Base-by-base conservation (phyloP, 53 echinoderm and acorn worm genomes). In the Mesocentrotus franciscanus region DNA sequence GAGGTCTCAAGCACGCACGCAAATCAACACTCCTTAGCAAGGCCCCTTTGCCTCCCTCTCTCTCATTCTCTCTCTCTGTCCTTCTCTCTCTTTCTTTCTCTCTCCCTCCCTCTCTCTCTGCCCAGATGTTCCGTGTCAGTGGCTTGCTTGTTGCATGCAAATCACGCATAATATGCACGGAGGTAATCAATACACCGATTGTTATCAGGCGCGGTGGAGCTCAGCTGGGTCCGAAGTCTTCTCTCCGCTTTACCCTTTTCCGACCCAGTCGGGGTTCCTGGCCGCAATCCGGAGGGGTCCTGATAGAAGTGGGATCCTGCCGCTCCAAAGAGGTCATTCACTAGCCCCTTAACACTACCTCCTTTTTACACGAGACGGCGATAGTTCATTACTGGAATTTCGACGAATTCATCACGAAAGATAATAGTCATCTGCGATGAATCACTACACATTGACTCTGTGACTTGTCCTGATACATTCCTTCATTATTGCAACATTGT, bases 81-180 rank as follows among this genome's bases (percentile, higher is more conserved):
- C 57, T 60, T 89, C 15, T 90, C 60, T 59, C 29, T 90, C 60
- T 60, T 14, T 57, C 56, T 85, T 8, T 56, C 60, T 60, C 90
- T 90, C 60, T 60, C 60, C 7, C 90, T 10, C 89, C 9, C 60
- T 27, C 90, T 90, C 90, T 24, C 92, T 35, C 33, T 60, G 95
- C 91, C 96, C 96, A 96, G 96, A 96, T 96, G 96, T 96, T 96
- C 85, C 61, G 92, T 90, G 91, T 90, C 92, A 91, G 71, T 33
- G 95, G 85, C 83, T 81, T 81, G 87, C 95, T 95, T 95, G 93
- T 96, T 96, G 96, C 95, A 95, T 95, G 95, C 95, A 96, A 96
- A 96, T 95, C 92, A 96, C 96, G 96, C 96, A 95, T 96, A 95
- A 96, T 92, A 95, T 94, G 92, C 92, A 66, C 95, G 85, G 62